Base-by-base conservation (phyloP, 2,113 vertebrate species). In the Fukomys damarensis region DNA sequence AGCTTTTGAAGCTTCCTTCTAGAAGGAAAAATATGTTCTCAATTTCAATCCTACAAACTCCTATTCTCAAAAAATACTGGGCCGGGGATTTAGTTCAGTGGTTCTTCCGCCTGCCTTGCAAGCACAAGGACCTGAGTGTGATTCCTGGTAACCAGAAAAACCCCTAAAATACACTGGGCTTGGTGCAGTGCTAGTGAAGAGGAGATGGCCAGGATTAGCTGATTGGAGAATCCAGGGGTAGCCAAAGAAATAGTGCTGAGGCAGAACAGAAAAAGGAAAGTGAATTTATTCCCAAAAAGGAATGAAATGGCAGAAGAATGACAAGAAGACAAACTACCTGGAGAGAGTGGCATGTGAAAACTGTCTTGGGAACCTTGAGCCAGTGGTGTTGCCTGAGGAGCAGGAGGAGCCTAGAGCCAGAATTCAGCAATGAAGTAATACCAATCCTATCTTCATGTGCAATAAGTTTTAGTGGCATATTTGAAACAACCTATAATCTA, bases 1-100 rank as follows among this genome's bases (percentile, higher is more conserved):
- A 76, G 46, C 20, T 79, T 89, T 70, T 86, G 32, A 86, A 90
- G 58, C 56, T 85, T 94, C 77, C 56, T 95, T 92, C 79, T 84
- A 91, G 41, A 95, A 85, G 32, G 68, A 91, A 96, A 87, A 58
- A 2, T 89, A 1, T 68, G 76, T 38, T 91, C 16, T 72, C 49
- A 87, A 87, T 46, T 90, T 90, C 54, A 86, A 86, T 83, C 16
- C 32, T 68, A 94, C 22, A 86, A 58, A 84, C 7, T 7, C 76
- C 11, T 83, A 35, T 74, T 93, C 70, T 70, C 89, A 94, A 95
- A 96, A 86, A 84, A 58, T 32, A 80, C 3, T 38, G 79, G 22
- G 22, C 22, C n/a, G n/a, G n/a, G n/a, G n/a, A n/a, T n/a, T n/a
- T n/a, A n/a, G n/a, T n/a, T n/a, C n/a, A n/a, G n/a, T n/a, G n/a